A percentile compares a stretch with the other conserved stretches of the same genome.
phyloP scores from a whole-genome alignment of 2,797 vertebrate genomes.

The Ara ararauna region DNA sequence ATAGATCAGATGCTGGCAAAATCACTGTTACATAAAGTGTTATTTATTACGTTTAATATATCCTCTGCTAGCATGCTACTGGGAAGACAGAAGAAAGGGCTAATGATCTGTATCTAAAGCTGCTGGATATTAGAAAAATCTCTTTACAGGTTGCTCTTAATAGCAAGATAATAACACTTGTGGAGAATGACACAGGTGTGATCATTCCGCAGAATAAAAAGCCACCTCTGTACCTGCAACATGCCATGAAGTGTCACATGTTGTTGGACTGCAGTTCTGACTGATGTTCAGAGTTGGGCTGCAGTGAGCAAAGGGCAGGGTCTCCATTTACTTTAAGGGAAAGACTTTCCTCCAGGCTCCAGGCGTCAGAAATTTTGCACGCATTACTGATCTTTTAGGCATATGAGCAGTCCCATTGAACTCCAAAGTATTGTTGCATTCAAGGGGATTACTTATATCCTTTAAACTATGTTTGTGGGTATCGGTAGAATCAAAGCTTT shows the following conservation, averaged over 20 bases:
- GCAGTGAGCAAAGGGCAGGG: accelerated
- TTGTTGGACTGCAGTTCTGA: not conserved
- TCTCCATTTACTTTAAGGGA: not conserved
- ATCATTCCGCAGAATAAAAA: not conserved
- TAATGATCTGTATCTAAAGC: not conserved
- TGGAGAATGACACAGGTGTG: not conserved
- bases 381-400: not conserved
- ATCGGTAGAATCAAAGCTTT: not conserved
- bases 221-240: not conserved
- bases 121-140: not conserved
- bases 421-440: not conserved
- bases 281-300: not conserved
- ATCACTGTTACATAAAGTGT: accelerated
- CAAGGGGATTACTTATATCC: not conserved
- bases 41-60: not conserved
- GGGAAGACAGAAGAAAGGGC: not conserved
- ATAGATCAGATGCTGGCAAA: not conserved
- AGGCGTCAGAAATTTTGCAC: not conserved
- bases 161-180: not conserved
- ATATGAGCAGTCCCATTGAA: not conserved
- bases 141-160: not conserved
- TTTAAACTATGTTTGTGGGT: not conserved
- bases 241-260: accelerated
- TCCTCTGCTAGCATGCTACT: not conserved
- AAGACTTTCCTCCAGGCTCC: not conserved